Evolutionary conservation across 2,888 invertebrate species (phyloP).

Genomic region (Pasiphila rectangulata): DNA sequence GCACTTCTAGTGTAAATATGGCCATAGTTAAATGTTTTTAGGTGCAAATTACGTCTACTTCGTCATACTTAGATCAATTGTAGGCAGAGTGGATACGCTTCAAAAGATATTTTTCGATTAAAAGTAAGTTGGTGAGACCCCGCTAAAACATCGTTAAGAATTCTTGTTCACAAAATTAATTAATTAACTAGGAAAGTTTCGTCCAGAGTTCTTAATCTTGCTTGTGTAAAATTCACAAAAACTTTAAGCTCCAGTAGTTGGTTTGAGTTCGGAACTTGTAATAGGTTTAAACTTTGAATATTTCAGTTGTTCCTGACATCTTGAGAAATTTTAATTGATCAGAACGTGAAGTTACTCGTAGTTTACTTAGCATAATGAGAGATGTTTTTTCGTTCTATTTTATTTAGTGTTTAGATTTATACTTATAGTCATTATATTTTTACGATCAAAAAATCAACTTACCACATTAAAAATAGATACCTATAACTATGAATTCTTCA

Average conservation of each 20-base stretch:
- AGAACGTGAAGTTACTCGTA: conserved; percentile 20
- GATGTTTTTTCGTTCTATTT: too few relatives aligned
- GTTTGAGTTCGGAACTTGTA: conserved; percentile 61
- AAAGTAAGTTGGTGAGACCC: not conserved
- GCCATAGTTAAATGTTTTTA: not conserved
- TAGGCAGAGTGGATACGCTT: too few relatives aligned
- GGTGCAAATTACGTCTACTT: not conserved
- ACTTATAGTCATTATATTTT: too few relatives aligned
- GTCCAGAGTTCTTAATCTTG: conserved; percentile 57
- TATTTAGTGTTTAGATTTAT: too few relatives aligned
- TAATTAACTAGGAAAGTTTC: conserved; percentile 61
- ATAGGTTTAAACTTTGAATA: conserved; percentile 67
- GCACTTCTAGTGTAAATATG: conserved; percentile 30
- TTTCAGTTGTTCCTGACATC: conserved; percentile 41
- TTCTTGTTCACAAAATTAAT: conserved; percentile 44
- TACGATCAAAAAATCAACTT: too few relatives aligned
- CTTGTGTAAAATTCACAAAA: conserved; percentile 71
- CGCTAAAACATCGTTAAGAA: conserved; percentile 9
- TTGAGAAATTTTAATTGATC: conserved; percentile 29
- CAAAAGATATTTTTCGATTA: too few relatives aligned
- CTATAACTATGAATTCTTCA: not conserved
- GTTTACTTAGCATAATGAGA: too few relatives aligned
- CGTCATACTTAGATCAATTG: not conserved
- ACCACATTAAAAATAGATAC: too few relatives aligned
- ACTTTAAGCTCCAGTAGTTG: conserved; percentile 65